Evolutionary conservation across 2,113 vertebrate genomes (phyloP).

Genomic region (Myanophis thanlyinensis): DNA sequence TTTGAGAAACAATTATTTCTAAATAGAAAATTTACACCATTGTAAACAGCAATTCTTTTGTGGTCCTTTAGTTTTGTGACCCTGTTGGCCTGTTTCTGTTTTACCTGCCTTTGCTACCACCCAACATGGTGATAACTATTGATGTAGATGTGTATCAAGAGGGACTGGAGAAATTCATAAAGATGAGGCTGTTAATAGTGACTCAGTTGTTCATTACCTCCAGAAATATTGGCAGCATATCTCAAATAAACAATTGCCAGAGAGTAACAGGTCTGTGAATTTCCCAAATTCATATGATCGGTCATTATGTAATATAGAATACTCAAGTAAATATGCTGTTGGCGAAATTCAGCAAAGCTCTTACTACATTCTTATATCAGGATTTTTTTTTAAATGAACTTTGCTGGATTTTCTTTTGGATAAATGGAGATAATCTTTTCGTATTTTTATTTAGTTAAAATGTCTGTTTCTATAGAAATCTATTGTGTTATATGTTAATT

Average conservation of each 20-base stretch:
- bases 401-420: neutral
- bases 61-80: neutral
- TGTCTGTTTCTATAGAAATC: neutral
- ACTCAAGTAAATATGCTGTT: neutral
- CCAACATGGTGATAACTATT: neutral
- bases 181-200: neutral
- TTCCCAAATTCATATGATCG: neutral
- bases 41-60: neutral
- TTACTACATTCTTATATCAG: neutral
- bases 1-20: neutral
- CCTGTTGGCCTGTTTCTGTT: neutral
- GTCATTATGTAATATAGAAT: neutral
- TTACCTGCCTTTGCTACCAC: neutral
- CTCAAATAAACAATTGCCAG: neutral
- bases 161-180: neutral
- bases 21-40: neutral
- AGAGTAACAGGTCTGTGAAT: neutral
- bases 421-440: neutral
- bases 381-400: neutral
- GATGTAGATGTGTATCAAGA: neutral
- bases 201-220: neutral
- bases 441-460: neutral
- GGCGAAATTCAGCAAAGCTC: neutral
- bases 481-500: neutral
- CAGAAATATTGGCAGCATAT: neutral